Base-by-base conservation (phyloP, 1,140 invertebrate genomes). In the Glossosoma conforme region DNA sequence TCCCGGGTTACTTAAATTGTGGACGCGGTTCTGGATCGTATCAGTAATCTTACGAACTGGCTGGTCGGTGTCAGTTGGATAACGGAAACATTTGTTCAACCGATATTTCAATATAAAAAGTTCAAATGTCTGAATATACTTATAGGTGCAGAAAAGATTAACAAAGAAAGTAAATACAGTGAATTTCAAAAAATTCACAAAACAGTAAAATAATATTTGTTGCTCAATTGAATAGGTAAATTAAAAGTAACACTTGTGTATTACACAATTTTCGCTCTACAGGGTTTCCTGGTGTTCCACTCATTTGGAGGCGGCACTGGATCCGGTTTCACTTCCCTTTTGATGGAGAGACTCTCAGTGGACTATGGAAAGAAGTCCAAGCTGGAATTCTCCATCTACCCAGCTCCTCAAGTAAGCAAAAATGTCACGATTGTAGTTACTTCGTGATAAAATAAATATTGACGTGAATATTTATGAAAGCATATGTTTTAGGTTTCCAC, bases 231-330 rank as follows among this genome's bases (percentile, higher is more conserved):
- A n/a, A n/a, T n/a, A n/a, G n/a, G n/a, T n/a, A n/a, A n/a, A n/a
- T n/a, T n/a, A n/a, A n/a, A n/a, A n/a, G n/a, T n/a, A n/a, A n/a
- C n/a, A n/a, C n/a, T n/a, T n/a, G n/a, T n/a, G n/a, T n/a, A n/a
- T n/a, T n/a, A n/a, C n/a, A n/a, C n/a, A n/a, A n/a, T n/a, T n/a
- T n/a, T n/a, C n/a, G n/a, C n/a, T n/a, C n/a, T 78, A 2, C 69
- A 85, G 74, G 86, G 86, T 30, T 92, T 93, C 68, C 71, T 93
- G 11, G 84, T 92, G 41, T 91, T 91, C 75, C 88, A 91, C 69
- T 87, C 84, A 22, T 91, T 91, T 62, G 87, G 88, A 54, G 91
- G 90, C 32, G 91, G 91, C 37, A 91, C 87, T 58, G 87, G 87
- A 2, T 88, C 85, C 30, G 88, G 88, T 2, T 91, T 91, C 67